Conservation (phyloP, 92 coral and sea anemone species). For the Porites evermanni region DNA sequence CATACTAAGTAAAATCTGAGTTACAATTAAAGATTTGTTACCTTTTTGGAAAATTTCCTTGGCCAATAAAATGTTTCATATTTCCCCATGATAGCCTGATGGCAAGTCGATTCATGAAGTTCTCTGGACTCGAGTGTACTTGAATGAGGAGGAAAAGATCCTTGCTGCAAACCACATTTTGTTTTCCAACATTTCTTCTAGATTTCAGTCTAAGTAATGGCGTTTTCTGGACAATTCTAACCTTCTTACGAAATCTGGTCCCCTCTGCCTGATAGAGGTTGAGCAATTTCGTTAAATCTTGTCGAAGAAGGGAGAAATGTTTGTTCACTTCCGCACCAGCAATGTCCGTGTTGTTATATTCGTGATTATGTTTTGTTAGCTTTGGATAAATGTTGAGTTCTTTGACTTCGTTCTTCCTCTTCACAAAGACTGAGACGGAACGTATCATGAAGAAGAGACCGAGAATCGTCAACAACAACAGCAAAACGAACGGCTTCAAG, state of each 20-base stretch:
- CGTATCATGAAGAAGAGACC: not conserved
- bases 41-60: not conserved
- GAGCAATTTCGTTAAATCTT: not conserved
- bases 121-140: conserved; percentile 52
- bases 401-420: not conserved
- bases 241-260: not conserved
- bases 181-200: not conserved
- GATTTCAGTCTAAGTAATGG: not conserved
- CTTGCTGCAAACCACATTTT: conserved; percentile 29
- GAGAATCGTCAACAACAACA: not conserved
- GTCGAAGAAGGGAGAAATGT: not conserved
- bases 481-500: not conserved
- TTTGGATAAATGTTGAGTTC: not conserved
- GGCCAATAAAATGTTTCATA: conserved; percentile 45
- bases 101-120: conserved; percentile 47
- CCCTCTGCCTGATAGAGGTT: not conserved
- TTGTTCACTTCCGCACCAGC: not conserved
- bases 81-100: conserved; percentile 60
- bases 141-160: conserved; percentile 47
- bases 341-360: not conserved
- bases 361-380: not conserved
- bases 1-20: too few relatives aligned
- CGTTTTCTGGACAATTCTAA: not conserved
- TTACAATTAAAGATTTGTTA: too few relatives aligned
- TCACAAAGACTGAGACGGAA: too few relatives aligned